Percentiles rank a stretch among this genome's conserved stretches.
phyloP scores from a whole-genome alignment of 1,140 invertebrate genomes.

The Oncopodura yosiiana region DNA sequence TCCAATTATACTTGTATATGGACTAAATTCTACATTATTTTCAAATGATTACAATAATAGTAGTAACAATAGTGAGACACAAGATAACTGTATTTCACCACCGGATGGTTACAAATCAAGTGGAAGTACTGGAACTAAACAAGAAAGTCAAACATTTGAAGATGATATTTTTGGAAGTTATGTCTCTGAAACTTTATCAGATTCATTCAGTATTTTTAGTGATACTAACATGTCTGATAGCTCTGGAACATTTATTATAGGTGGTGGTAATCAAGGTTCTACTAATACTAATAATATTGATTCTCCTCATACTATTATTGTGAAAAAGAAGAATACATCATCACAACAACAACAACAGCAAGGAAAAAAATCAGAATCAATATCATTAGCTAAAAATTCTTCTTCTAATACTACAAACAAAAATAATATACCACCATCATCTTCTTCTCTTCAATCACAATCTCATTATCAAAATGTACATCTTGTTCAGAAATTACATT shows the following conservation, averaged over 20 bases:
- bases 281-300: background rate
- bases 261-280: too few species aligned
- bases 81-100: background rate
- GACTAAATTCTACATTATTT: conserved; percentile 17
- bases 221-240: conserved; percentile 31
- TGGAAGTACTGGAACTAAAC: conserved; percentile 24
- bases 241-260: conserved; percentile 23
- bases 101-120: background rate
- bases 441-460: background rate
- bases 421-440: background rate
- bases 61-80: too few species aligned
- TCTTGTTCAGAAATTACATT: conserved; percentile 18
- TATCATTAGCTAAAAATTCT: background rate
- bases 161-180: conserved; percentile 30
- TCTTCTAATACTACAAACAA: background rate
- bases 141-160: conserved; percentile 25
- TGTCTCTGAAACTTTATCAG: conserved; percentile 31
- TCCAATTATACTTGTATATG: conserved; percentile 19
- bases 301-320: background rate
- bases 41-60: conserved; percentile 1
- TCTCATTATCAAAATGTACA: conserved; percentile 1
- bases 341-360: too few species aligned
- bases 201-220: conserved; percentile 30
- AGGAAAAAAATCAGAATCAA: too few species aligned
- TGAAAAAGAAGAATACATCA: conserved; percentile 6